Base-by-base conservation (phyloP, 1,140 invertebrate genomes). In the Drosophila sulfurigaster region DNA sequence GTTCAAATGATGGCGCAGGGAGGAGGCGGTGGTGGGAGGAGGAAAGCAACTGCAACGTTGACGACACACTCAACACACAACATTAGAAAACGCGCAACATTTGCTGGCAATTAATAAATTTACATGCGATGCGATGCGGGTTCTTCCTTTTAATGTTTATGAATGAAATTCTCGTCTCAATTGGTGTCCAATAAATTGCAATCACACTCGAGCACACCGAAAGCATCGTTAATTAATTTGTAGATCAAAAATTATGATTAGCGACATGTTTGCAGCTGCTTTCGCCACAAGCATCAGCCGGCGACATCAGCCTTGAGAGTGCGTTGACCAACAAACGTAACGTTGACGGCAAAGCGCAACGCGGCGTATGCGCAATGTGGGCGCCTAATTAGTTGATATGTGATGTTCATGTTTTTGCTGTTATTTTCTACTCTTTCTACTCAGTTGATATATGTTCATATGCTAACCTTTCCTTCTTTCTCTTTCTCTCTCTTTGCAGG, bases 181-280 rank as follows among this genome's bases (percentile, higher is more conserved):
- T 87, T 76, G 85, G 78, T 89, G 86, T 89, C 85, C 78, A 85
- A 89, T 89, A 89, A 89, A 89, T 89, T 89, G 85, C 81, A 85
- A 89, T 89, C 81, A 89, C 85, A 89, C 85, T 89, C 80, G 67
- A 56, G 32, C 51, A 43, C 11, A 43, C 11, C n/a, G 41, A 43
- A 0, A 25, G 83, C 54, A 67, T 57, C 67, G 74, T 78, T 88
- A 88, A 87, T 87, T 87, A 87, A 83, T 87, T 87, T 87, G 80
- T 87, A 83, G 83, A 87, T 87, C 74, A 88, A 57, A 65, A 87
- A 87, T 87, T 89, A 88, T 87, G 83, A 88, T 87, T 83, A 78
- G 80, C 57, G 69, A 75, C 76, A 73, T 56, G 75, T 59, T 57
- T 71, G 68, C 78, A 88, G 83, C 77, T 80, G 83, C 73, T 79